A percentile compares a stretch with the other conserved stretches of the same genome.
phyloP scores from a whole-genome alignment of 1,140 invertebrate species.

The Sycophila sp. region DNA sequence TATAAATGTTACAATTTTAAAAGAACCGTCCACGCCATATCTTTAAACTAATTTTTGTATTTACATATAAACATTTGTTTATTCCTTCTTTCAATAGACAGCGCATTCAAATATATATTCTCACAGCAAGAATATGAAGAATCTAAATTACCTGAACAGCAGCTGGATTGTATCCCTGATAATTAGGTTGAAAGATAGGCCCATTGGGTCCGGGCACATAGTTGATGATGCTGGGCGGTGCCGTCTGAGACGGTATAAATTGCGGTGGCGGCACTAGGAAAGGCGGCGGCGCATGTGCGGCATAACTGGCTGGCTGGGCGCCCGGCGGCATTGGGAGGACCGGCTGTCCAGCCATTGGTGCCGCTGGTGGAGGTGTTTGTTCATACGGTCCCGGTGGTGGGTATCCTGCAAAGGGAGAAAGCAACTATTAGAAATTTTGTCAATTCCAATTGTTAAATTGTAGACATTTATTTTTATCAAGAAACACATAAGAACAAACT shows the following conservation, averaged over 20 bases:
- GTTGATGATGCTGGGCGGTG: constrained; percentile 63
- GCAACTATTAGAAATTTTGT: neutral
- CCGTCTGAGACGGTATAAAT: constrained; percentile 61
- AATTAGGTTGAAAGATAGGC: constrained; percentile 61
- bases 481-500: too few species aligned
- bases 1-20: too few species aligned
- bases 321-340: constrained; percentile 51
- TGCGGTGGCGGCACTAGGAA: constrained; percentile 63
- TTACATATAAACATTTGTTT: too few species aligned
- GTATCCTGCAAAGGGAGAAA: constrained; percentile 53
- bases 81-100: neutral
- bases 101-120: neutral
- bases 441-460: too few species aligned
- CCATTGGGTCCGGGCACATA: constrained; percentile 61
- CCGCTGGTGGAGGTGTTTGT: constrained; percentile 53
- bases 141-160: constrained; percentile 52
- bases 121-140: too few species aligned
- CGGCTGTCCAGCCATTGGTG: constrained; percentile 56
- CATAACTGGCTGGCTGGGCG: constrained; percentile 58
- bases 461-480: too few species aligned
- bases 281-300: constrained; percentile 58
- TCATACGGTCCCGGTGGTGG: constrained; percentile 58
- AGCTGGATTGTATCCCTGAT: constrained; percentile 59
- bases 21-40: too few species aligned
- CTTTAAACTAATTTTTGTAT: too few species aligned